These are phyloP conservation scores for Todiramphus chloris DNA, from an alignment of 2,113 vertebrate species.

Conservation along the genomic window DNA sequence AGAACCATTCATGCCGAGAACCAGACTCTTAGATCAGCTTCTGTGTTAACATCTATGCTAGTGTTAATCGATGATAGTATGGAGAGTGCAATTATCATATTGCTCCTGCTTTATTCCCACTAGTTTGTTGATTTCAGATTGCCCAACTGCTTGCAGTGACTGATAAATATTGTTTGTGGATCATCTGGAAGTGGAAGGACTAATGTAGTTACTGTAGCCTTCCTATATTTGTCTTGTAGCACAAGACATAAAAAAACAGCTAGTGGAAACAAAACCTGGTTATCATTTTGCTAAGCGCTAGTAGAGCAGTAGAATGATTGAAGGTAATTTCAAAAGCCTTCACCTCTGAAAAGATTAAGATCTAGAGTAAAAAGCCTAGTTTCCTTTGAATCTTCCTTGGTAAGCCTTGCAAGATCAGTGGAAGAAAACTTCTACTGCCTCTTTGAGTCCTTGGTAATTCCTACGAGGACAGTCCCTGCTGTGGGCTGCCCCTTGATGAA, in stretches of 20 bases:
- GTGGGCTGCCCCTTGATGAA: background rate
- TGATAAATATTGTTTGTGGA: background rate
- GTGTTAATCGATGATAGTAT: background rate
- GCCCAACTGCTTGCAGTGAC: background rate
- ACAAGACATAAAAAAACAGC: background rate
- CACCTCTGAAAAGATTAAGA: background rate
- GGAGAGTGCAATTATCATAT: background rate
- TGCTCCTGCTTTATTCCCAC: background rate
- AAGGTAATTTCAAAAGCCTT: background rate
- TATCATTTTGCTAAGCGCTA: background rate
- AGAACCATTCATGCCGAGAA: background rate
- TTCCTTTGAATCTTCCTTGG: background rate
- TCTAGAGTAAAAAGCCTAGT: background rate
- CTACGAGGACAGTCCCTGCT: background rate
- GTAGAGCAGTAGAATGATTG: background rate
- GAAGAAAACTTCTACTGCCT: background rate
- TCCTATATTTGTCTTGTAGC: background rate
- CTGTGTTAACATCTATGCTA: background rate
- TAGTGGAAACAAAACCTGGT: background rate
- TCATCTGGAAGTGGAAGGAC: background rate
- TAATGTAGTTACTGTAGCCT: background rate
- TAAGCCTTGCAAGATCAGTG: background rate
- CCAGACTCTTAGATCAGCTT: background rate
- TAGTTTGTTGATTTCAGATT: background rate
- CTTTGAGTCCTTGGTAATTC: background rate